Conservation (phyloP, 2,113 vertebrate genomes). For the Aramus guarauna region DNA sequence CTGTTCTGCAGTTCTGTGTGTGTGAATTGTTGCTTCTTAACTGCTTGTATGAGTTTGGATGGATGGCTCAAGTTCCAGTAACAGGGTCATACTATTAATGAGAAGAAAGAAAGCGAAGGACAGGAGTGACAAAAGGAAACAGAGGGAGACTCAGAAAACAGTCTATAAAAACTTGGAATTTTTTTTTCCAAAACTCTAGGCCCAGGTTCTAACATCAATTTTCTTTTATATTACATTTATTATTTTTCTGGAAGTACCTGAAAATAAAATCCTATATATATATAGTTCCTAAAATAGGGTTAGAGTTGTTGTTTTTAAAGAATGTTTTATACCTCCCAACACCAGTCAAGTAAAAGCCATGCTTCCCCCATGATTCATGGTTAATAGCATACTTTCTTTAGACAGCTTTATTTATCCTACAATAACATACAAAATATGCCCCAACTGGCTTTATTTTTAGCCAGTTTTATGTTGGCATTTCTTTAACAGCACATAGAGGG, state of each 20-base stretch:
- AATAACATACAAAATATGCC: slow-evolving; percentile 54
- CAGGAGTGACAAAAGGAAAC: neutral
- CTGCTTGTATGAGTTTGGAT: neutral
- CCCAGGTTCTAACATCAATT: neutral
- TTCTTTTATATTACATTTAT: slow-evolving; percentile 5
- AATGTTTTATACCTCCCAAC: slow-evolving; percentile 36
- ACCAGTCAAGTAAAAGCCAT: neutral
- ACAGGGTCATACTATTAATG: neutral
- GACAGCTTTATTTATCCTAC: slow-evolving; percentile 62
- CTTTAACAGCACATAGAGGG: slow-evolving; percentile 9
- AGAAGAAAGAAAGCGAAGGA: neutral
- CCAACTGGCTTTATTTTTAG: slow-evolving; percentile 55
- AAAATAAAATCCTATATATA: slow-evolving; percentile 17
- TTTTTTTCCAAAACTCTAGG: neutral
- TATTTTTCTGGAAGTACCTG: slow-evolving; percentile 10
- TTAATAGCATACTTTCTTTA: slow-evolving; percentile 46
- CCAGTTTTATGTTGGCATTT: slow-evolving; percentile 41
- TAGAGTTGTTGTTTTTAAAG: slow-evolving; percentile 20
- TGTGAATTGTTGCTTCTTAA: neutral
- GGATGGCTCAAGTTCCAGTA: neutral
- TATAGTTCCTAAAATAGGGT: neutral
- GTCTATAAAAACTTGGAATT: neutral
- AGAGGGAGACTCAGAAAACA: neutral
- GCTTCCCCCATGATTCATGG: slow-evolving; percentile 44
- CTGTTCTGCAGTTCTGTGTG: neutral